Evolutionary conservation across 2,113 vertebrate species (phyloP).

Genomic region (Nanorana parkeri): DNA sequence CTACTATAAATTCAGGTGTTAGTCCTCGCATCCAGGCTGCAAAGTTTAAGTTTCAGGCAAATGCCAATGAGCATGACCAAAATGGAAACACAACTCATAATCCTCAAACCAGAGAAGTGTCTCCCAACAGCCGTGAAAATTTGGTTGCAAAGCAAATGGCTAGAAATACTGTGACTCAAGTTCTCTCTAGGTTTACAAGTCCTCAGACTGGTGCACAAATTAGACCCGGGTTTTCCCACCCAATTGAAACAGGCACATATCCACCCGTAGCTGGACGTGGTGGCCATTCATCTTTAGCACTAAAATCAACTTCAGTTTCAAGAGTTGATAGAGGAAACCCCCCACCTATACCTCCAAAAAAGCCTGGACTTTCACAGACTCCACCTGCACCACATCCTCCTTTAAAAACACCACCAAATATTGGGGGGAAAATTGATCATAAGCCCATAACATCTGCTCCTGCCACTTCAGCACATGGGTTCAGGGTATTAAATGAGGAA

Average conservation of each 20-base stretch:
- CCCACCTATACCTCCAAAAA: conserved; percentile 98
- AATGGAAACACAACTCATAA: conserved; percentile 90
- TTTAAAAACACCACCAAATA: conserved; percentile 84
- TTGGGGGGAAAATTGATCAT: conserved; percentile 80
- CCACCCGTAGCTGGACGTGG: conserved; percentile 71
- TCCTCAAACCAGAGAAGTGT: conserved; percentile 89
- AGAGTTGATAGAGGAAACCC: conserved; percentile 96
- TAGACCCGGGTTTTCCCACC: conserved; percentile 71
- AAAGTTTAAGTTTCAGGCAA: conserved; percentile 91
- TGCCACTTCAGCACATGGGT: conserved; percentile 78
- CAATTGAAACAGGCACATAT: conserved; percentile 77
- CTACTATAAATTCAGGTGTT: conserved; percentile 78
- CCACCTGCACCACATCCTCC: conserved; percentile 92
- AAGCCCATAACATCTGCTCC: conserved; percentile 76
- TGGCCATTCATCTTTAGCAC: conserved; percentile 74
- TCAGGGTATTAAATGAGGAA: conserved; percentile 82
- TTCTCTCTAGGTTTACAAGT: conserved; percentile 92
- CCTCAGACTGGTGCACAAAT: conserved; percentile 75
- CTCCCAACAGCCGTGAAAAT: conserved; percentile 92
- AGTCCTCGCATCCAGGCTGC: conserved; percentile 93
- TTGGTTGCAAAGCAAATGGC: conserved; percentile 92
- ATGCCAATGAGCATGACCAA: conserved; percentile 91
- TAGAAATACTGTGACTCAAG: conserved; percentile 95
- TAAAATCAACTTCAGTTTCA: conserved; percentile 88
- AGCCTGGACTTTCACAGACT: conserved; percentile 96